Base-by-base conservation (phyloP, 1,140 invertebrate genomes). In the Drosophila nikananu region DNA sequence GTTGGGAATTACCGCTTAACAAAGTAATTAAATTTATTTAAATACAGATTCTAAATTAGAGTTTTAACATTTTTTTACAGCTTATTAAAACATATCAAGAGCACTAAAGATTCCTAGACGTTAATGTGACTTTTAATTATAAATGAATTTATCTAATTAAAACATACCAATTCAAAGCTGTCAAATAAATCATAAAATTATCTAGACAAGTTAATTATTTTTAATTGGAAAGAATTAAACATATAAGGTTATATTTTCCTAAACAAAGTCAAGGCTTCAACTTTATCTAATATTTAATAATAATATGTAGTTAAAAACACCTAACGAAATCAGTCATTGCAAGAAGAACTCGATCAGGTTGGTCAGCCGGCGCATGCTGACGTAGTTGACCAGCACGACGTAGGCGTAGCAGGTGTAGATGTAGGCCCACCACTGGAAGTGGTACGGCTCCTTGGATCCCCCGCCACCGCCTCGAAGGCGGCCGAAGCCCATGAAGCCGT, bases 391-490 rank as follows among this genome's bases (percentile, higher is more conserved):
- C 27, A 92, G 62, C 13, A 92, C 68, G 1, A 74, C 21, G 55
- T 92, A 92, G 15, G 80, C 64, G 32, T 92, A 92, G 21, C 82
- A 86, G 17, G 83, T 87, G 35, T 92, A 92, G 12, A 92, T 92
- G 46, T 92, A 92, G n/a, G 91, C 91, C 91, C 91, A 92, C 83
- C 82, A 91, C n/a, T 92, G 91, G 60, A 92, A 91, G 62, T 92
- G 91, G 39, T 87, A 27, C 23, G 83, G 80, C 48, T 86, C 83
- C 73, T 78, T 82, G n/a, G 57, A 41, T 60, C 72, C 81, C 48
- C 72, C 80, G 32, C 54, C 59, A 9, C 55, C 41, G 1, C 46
- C 49, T 3, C 52, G 44, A 2, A 58, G 60, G 19, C 64, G 68
- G 0, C 70, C 61, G 23, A 76, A 61, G 2, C 64, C 44, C 19